phyloP scores from a whole-genome alignment of 2,888 invertebrate species.

The Ectemnius continuus region DNA sequence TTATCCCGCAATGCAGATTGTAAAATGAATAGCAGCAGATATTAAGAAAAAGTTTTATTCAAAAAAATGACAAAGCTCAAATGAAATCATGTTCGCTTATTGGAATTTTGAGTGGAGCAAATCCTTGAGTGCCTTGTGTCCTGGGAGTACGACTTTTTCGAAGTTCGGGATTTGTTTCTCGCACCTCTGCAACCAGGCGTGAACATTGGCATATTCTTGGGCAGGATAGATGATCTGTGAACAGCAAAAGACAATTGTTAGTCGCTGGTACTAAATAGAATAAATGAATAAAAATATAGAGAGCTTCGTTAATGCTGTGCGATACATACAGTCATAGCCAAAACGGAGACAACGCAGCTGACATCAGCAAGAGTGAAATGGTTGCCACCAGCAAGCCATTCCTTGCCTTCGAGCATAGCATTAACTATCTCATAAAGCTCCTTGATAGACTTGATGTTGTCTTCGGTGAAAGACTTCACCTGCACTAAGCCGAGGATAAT shows the following conservation, averaged over 20 bases:
- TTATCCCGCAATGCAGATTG: too few species aligned
- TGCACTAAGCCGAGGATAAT: conserved; percentile 61
- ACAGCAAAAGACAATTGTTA: neutral
- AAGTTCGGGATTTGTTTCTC: conserved; percentile 79
- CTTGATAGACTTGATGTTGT: conserved; percentile 68
- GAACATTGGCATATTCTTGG: conserved; percentile 80
- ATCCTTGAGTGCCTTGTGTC: conserved; percentile 22
- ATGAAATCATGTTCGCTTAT: neutral
- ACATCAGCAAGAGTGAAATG: conserved; percentile 67
- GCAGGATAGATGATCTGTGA: conserved; percentile 42
- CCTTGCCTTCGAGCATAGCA: conserved; percentile 68
- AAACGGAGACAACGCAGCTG: conserved; percentile 47
- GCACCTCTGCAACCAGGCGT: conserved; percentile 82
- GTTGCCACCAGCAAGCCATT: conserved; percentile 61
- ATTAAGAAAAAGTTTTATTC: neutral
- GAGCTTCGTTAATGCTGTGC: neutral
- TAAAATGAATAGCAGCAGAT: neutral
- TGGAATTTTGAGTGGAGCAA: neutral
- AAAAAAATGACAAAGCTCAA: neutral
- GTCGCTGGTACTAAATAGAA: neutral
- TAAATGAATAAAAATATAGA: neutral
- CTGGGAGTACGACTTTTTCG: conserved; percentile 51
- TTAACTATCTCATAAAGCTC: conserved; percentile 73
- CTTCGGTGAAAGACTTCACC: conserved; percentile 65
- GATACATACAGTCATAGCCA: conserved; percentile 47